Evolutionary conservation across 2,113 vertebrate genomes (phyloP), one percentile per base, ranked within the genome.

Genomic region (Salvelinus alpinus): DNA sequence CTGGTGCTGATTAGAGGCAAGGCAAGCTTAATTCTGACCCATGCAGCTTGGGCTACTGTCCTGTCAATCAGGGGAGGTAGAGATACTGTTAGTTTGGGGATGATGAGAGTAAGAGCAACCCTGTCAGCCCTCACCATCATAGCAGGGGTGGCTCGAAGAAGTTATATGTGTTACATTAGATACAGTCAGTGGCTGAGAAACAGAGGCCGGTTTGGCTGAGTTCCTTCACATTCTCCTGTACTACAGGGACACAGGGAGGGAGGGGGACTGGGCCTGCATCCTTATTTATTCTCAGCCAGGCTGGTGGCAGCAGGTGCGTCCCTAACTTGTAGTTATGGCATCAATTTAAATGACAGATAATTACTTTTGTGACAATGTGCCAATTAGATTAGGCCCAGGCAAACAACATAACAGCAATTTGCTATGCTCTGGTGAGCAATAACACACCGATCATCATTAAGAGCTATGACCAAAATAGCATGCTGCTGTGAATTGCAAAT

Each of bases 371-470:
- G 95, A 96, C 95, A 96, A 96, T 92, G 95, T 96, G 94, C 95
- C 95, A 96, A 96, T 96, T 95, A 96, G 95, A 96, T 96, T 96
- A 96, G 94, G 94, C 95, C 94, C 95, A 94, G 95, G 94, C 95
- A 95, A 96, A 96, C 95, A 96, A 96, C 95, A 96, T 95, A 96
- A 96, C 94, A 94, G 95, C 95, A 95, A 96, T 96, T 96, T 96
- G 95, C 94, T 94, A 94, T 95, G 95, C 95, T 96, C 95, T 91
- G 93, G 93, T 94, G 95, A 95, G 95, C 94, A 95, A 94, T 95
- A 95, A 95, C 94, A 95, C 94, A 96, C 95, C 95, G 93, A 95
- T 96, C 95, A 95, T 96, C 95, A 96, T 96, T 96, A 96, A 96
- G 95, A 94, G 93, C 94, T 92, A 94, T 92, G 93, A 95, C 94